Evolutionary conservation across 2,797 vertebrate genomes (phyloP).

Genomic region (Danio kyathit): DNA sequence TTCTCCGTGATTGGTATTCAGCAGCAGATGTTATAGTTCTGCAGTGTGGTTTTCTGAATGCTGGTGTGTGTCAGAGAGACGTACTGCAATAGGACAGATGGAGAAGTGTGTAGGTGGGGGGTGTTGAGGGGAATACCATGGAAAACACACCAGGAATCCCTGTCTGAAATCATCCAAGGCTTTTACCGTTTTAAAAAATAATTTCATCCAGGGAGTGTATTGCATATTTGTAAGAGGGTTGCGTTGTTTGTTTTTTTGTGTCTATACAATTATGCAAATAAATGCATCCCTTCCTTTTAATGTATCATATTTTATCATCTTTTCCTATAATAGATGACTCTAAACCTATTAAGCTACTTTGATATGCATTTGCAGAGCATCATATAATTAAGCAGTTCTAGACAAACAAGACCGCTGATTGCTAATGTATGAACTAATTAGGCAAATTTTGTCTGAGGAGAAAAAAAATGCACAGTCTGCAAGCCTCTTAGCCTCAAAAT

Average conservation of each 20-base stretch:
- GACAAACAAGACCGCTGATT: background rate
- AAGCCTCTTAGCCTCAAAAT: background rate
- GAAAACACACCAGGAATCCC: conserved; percentile 66
- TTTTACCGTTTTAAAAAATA: conserved; percentile 20
- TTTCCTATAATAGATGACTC: background rate
- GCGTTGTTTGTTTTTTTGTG: background rate
- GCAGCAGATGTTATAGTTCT: conserved; percentile 73
- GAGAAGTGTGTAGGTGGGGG: conserved; percentile 73
- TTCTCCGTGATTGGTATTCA: conserved; percentile 76
- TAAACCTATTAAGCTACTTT: background rate
- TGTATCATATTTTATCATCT: background rate
- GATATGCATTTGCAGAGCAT: background rate
- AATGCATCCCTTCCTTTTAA: background rate
- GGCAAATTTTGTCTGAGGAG: background rate
- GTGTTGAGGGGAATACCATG: conserved; percentile 52
- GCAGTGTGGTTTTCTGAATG: conserved; percentile 79
- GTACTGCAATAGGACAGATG: conserved; percentile 70
- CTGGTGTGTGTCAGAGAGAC: conserved; percentile 72
- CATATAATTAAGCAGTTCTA: background rate
- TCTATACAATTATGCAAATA: background rate
- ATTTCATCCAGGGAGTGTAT: conserved; percentile 17
- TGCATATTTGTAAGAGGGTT: background rate
- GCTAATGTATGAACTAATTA: background rate
- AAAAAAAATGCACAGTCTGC: background rate
- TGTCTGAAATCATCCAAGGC: conserved; percentile 62